Percentiles rank a stretch among this genome's conserved stretches.
phyloP scores from a whole-genome alignment of 2,888 invertebrate species.

The Athripsodes cinereus region DNA sequence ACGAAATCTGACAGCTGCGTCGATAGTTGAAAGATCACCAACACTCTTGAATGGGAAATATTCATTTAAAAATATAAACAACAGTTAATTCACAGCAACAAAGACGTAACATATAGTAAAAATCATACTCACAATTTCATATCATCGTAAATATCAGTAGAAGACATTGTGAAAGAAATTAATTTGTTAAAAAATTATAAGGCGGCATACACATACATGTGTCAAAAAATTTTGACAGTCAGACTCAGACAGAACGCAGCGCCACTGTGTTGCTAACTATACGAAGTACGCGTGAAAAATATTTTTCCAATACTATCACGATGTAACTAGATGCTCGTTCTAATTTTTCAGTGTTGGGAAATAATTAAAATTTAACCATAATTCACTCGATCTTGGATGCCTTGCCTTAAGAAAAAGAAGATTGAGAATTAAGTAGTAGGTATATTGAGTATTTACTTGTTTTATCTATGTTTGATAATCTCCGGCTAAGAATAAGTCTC shows the following conservation, averaged over 20 bases:
- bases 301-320: no score
- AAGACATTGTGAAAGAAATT: slow-evolving; percentile 31
- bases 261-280: neutral
- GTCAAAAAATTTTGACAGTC: slow-evolving; percentile 17
- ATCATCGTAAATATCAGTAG: slow-evolving; percentile 59
- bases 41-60: neutral
- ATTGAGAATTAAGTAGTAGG: no score
- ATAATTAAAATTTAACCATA: no score
- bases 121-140: slow-evolving; percentile 62
- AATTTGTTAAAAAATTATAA: neutral
- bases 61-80: neutral
- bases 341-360: no score
- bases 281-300: no score
- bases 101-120: neutral
- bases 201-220: slow-evolving; percentile 12
- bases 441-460: no score
- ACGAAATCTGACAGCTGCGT: neutral
- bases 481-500: no score
- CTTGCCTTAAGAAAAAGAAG: no score
- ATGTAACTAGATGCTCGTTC: no score
- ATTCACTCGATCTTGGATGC: no score
- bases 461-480: no score
- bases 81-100: no score
- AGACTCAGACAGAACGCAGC: neutral
- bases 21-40: neutral